phyloP scores from a whole-genome alignment of 2,113 vertebrate species.

The Acrocephalus kingi region DNA sequence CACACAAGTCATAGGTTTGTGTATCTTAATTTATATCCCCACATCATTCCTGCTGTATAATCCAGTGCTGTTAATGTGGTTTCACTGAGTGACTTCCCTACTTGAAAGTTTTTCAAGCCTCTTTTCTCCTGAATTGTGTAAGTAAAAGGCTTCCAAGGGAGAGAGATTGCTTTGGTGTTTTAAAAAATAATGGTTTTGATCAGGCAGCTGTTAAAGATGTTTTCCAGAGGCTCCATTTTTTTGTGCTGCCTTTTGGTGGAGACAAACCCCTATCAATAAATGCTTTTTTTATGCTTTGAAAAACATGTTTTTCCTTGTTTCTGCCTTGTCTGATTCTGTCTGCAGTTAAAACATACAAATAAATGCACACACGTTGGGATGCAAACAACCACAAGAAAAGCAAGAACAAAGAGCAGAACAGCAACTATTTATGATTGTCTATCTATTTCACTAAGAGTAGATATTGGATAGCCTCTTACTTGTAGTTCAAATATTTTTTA shows the following conservation, averaged over 20 bases:
- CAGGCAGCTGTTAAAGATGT: conserved; percentile 16
- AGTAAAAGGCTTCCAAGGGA: background rate
- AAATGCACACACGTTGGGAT: rapidly evolving
- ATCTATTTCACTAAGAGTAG: background rate
- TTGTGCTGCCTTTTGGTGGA: conserved; percentile 63
- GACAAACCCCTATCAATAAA: conserved; percentile 59
- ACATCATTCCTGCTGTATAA: no score
- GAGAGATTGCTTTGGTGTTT: background rate
- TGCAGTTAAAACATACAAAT: background rate
- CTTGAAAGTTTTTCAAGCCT: background rate
- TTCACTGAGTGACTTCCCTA: background rate
- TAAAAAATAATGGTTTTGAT: background rate
- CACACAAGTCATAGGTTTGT: rapidly evolving
- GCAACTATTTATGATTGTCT: background rate
- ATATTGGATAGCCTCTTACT: background rate
- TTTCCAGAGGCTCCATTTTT: conserved; percentile 46
- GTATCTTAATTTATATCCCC: background rate
- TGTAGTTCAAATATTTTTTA: background rate
- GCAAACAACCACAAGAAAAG: background rate
- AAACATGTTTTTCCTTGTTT: background rate
- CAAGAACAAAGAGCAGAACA: background rate
- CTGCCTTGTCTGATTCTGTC: background rate
- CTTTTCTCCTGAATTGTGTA: background rate
- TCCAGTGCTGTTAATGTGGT: background rate
- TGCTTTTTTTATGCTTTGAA: background rate